Evolutionary conservation across 2,113 vertebrate genomes (phyloP).

Genomic region (Patagioenas fasciata): DNA sequence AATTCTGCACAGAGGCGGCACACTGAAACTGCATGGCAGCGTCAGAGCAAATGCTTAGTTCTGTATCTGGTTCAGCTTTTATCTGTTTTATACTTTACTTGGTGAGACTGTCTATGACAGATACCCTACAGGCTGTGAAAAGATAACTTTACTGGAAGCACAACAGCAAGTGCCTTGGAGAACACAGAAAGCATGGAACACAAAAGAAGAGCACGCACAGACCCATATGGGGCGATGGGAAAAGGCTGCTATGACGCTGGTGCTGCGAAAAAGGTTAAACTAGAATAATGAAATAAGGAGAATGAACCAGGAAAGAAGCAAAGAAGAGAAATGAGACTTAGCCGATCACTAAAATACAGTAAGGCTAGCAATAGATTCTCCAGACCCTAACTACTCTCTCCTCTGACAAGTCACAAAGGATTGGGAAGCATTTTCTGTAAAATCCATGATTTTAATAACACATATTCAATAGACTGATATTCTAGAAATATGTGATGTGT

Average conservation of each 20-base stretch:
- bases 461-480: not conserved
- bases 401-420: not conserved
- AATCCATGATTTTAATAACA: not conserved
- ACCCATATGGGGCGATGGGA: rapidly evolving
- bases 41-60: not conserved
- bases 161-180: not conserved
- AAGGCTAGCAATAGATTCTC: not conserved
- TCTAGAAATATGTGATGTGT: not conserved
- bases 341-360: not conserved
- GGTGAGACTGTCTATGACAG: not conserved
- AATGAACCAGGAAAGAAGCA: not conserved
- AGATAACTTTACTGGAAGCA: not conserved
- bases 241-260: not conserved
- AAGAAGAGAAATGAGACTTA: not conserved
- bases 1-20: not conserved
- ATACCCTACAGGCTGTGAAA: not conserved
- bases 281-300: not conserved
- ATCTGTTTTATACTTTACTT: not conserved
- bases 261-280: not conserved
- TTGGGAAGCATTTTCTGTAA: not conserved
- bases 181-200: not conserved
- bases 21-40: not conserved
- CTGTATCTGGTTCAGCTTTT: not conserved
- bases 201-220: not conserved
- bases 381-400: not conserved